Evolutionary conservation across 2,888 invertebrate species (phyloP).

Genomic region (Cerceris ruficornis): DNA sequence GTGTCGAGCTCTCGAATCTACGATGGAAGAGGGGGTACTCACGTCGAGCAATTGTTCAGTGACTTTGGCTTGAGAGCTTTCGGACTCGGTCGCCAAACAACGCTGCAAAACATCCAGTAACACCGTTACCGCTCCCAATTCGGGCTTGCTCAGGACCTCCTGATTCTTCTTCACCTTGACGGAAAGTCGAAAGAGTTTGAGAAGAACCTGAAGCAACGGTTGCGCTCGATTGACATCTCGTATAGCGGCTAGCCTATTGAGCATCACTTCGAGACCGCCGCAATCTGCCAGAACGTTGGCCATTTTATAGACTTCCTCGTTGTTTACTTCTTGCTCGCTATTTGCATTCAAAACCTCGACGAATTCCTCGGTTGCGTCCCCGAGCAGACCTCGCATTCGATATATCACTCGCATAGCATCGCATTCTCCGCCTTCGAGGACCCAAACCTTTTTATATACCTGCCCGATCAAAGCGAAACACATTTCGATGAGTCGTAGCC

Average conservation of each 20-base stretch:
- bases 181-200: slow-evolving; percentile 94
- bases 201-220: slow-evolving; percentile 92
- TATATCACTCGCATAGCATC: slow-evolving; percentile 99
- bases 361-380: slow-evolving; percentile 99
- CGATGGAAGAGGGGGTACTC: slow-evolving; percentile 68
- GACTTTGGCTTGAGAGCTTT: slow-evolving; percentile 88
- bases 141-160: slow-evolving; percentile 93
- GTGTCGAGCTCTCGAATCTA: background rate
- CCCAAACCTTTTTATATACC: slow-evolving; percentile 90
- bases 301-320: slow-evolving; percentile 96
- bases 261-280: slow-evolving; percentile 91
- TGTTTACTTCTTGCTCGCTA: slow-evolving; percentile 93
- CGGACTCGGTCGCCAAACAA: slow-evolving; percentile 86
- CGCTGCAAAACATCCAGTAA: slow-evolving; percentile 93
- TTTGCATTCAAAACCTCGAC: slow-evolving; percentile 95
- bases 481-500: background rate
- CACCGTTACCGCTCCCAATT: slow-evolving; percentile 91
- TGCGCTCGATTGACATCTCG: slow-evolving; percentile 93
- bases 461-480: slow-evolving; percentile 69
- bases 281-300: slow-evolving; percentile 92
- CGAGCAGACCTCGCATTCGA: slow-evolving; percentile 97
- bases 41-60: slow-evolving; percentile 95
- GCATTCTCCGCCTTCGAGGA: slow-evolving; percentile 93
- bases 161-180: slow-evolving; percentile 95
- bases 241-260: slow-evolving; percentile 92